Evolutionary conservation across 2,113 vertebrate species (phyloP).

Genomic region (Felis chaus): DNA sequence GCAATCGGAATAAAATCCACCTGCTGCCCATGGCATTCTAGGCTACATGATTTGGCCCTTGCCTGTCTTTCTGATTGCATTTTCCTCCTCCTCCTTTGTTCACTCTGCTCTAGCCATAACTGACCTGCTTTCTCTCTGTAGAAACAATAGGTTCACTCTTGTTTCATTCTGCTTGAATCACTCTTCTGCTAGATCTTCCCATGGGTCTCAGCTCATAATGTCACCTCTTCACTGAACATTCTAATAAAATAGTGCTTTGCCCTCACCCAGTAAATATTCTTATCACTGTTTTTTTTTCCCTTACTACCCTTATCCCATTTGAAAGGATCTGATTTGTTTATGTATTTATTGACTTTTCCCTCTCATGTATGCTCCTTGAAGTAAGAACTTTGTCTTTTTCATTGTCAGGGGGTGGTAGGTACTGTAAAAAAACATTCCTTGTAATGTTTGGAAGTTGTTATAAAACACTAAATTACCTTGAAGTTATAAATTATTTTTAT

Average conservation of each 20-base stretch:
- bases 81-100: slow-evolving; percentile 11
- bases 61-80: slow-evolving; percentile 37
- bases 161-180: slow-evolving; percentile 35
- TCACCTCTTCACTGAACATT: slow-evolving; percentile 20
- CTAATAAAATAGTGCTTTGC: slow-evolving; percentile 1
- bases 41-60: not conserved
- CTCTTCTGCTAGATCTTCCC: not conserved
- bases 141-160: slow-evolving; percentile 41
- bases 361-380: slow-evolving; percentile 27
- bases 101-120: not conserved
- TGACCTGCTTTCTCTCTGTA: not conserved
- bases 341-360: slow-evolving; percentile 15
- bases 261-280: not conserved
- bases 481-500: slow-evolving; percentile 40
- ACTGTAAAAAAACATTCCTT: not conserved
- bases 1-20: not conserved
- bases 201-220: not conserved
- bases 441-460: slow-evolving; percentile 46
- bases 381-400: slow-evolving; percentile 44
- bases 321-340: slow-evolving; percentile 46
- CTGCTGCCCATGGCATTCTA: not conserved
- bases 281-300: not conserved
- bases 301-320: not conserved
- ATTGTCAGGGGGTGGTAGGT: not conserved
- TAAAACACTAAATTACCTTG: not conserved